phyloP scores from a whole-genome alignment of 1,140 invertebrate genomes.

The Agrilus planipennis region DNA sequence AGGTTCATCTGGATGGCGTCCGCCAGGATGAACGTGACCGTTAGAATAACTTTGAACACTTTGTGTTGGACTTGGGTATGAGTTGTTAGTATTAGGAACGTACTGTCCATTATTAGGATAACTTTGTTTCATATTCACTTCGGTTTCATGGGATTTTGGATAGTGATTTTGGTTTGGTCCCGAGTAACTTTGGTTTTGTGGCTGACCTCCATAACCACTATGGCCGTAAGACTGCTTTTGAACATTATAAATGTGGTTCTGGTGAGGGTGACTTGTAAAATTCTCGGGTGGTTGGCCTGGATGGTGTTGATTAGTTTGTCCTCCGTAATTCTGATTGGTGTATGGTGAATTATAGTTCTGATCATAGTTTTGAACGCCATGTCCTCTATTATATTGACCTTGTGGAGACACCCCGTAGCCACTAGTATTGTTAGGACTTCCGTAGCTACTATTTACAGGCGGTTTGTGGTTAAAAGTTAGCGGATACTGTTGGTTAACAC shows the following conservation, averaged over 20 bases:
- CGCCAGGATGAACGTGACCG: constrained; percentile 16
- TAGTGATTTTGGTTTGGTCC: constrained; percentile 11
- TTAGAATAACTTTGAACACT: constrained; percentile 15
- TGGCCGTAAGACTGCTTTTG: background rate
- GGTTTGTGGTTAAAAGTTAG: constrained; percentile 6
- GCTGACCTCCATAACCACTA: background rate
- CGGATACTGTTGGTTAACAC: constrained; percentile 14
- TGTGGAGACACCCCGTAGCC: too few species aligned
- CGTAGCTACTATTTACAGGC: constrained; percentile 13
- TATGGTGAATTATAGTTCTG: too few species aligned
- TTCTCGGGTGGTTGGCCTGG: too few species aligned
- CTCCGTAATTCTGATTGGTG: too few species aligned
- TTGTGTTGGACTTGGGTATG: constrained; percentile 18
- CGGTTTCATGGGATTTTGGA: constrained; percentile 9
- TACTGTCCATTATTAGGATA: constrained; percentile 3
- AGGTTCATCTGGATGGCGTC: constrained; percentile 18
- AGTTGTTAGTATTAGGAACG: constrained; percentile 9
- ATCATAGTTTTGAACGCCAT: too few species aligned
- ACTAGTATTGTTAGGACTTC: too few species aligned
- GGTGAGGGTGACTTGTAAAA: too few species aligned
- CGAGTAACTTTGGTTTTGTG: constrained; percentile 11
- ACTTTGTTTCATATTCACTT: constrained; percentile 10
- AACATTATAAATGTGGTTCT: background rate
- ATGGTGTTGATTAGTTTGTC: too few species aligned
- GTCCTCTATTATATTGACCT: too few species aligned